Evolutionary conservation across 2,113 vertebrate genomes (phyloP).

Genomic region (Ploceus nigricollis): DNA sequence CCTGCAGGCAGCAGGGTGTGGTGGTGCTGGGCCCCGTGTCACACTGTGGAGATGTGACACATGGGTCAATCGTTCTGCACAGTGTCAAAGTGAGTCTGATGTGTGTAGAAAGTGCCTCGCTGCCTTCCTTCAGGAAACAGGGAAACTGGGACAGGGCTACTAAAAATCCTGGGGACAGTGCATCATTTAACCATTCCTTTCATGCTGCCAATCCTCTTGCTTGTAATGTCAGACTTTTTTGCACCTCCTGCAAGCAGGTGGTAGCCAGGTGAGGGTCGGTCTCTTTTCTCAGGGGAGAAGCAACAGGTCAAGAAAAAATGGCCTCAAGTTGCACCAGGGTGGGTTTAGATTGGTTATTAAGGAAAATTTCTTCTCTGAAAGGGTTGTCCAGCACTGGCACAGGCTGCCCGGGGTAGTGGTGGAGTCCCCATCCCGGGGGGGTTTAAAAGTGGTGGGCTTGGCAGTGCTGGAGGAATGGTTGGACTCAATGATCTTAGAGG

Average conservation of each 20-base stretch:
- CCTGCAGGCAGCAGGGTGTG: not conserved
- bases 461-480: not conserved
- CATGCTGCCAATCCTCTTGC: not conserved
- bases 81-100: not conserved
- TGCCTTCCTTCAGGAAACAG: not conserved
- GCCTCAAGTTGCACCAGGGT: not conserved
- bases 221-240: not conserved
- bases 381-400: not conserved
- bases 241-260: not conserved
- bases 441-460: not conserved
- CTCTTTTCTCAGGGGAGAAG: not conserved
- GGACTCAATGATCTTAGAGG: not conserved
- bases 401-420: not conserved
- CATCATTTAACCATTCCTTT: not conserved
- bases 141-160: not conserved
- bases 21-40: not conserved
- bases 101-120: accelerated
- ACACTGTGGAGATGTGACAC: not conserved
- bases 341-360: not conserved
- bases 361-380: not conserved
- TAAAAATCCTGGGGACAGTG: not conserved
- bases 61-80: accelerated
- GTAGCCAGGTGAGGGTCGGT: accelerated
- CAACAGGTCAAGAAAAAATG: not conserved
- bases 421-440: not conserved